Base-by-base conservation (phyloP, 2,113 vertebrate genomes). In the Barnardius zonarius region DNA sequence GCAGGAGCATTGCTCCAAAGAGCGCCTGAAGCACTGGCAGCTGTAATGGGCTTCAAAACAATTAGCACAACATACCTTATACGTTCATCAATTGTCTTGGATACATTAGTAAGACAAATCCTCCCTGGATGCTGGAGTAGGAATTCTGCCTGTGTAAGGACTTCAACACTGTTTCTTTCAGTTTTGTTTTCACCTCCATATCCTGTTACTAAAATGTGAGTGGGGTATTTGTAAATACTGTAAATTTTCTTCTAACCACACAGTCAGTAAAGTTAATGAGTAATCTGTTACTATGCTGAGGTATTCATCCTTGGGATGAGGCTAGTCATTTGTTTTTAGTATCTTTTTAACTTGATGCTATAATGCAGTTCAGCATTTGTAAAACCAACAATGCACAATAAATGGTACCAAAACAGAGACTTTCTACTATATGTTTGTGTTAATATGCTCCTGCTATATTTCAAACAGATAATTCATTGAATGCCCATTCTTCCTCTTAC, bases 401-500 rank as follows among this genome's bases (percentile, higher is more conserved):
- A 93, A 88, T 28, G 27, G 18, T 86, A 90, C 77, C 19, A 1
- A 96, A 97, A 93, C 43, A 5, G 80, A 91, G 86, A 59, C 52
- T 96, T 93, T 97, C 83, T 85, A 28, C 92, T 96, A 44, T 96
- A 95, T 88, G 64, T 96, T 97, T 97, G 94, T 95, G 85, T 96
- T 97, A 97, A 94, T 94, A 86, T 62, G 70, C 79, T 95, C 76
- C 93, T 97, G 96, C 94, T 97, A 48, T 97, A 98, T 98, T 98
- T 98, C 97, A 98, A 97, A 91, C 93, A 90, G 93, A 87, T 98
- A 98, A 98, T 98, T 98, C 97, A 98, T 97, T 98, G 98, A 97
- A 98, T 98, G 96, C 90, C 97, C 94, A 94, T 98, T 98, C 95
- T 98, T 97, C 97, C 97, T 98, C 95, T 97, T 98, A 97, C 97